Conservation (phyloP, 2,888 invertebrate species). For the Drosophila gaucha region DNA sequence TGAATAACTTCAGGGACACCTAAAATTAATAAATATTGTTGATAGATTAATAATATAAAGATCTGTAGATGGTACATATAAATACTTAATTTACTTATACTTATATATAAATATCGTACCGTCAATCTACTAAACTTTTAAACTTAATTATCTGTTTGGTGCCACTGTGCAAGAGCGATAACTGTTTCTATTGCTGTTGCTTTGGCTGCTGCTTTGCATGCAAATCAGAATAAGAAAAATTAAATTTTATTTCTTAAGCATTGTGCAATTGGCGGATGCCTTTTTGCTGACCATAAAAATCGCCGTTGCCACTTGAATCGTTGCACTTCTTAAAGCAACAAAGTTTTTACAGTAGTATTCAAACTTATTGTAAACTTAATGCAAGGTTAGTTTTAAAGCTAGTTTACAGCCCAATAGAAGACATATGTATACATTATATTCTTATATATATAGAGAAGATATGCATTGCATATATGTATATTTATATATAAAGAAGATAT, state of each 20-base stretch:
- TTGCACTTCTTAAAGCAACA: not conserved
- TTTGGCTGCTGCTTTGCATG: conserved; percentile 34
- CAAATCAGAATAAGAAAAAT: conserved; percentile 46
- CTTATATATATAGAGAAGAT: too few species aligned
- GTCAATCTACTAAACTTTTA: not conserved
- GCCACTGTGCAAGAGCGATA: conserved; percentile 4
- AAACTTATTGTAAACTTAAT: too few species aligned
- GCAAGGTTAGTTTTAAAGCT: too few species aligned
- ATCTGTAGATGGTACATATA: too few species aligned
- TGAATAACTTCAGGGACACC: too few species aligned
- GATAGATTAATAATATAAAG: too few species aligned
- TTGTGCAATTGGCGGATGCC: conserved; percentile 18
- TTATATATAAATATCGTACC: not conserved
- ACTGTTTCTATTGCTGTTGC: conserved; percentile 5
- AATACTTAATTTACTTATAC: too few species aligned
- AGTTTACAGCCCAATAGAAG: too few species aligned
- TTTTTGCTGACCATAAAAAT: conserved; percentile 18
- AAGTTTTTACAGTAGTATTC: not conserved
- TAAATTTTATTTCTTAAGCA: conserved; percentile 31
- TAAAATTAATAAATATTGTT: too few species aligned
- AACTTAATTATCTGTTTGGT: not conserved
- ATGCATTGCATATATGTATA: too few species aligned
- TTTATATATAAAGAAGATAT: too few species aligned
- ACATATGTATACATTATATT: too few species aligned
- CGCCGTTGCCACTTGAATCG: conserved; percentile 2